phyloP scores from a whole-genome alignment of 2,113 vertebrate species.

The Casuarius casuarius region DNA sequence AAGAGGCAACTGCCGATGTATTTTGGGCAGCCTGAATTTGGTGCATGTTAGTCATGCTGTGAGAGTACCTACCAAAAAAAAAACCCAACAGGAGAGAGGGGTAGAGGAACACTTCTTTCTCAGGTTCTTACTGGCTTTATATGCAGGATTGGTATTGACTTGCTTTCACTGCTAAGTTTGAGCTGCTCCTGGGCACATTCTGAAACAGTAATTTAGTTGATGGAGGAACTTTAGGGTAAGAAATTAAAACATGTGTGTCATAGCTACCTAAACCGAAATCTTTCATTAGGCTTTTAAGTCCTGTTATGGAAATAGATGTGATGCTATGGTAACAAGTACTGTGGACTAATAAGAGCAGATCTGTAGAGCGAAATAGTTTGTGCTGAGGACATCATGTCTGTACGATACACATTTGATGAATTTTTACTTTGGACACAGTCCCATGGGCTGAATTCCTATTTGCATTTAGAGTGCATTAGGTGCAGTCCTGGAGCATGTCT shows the following conservation, averaged over 20 bases:
- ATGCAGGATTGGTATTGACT: not conserved
- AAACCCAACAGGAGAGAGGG: not conserved
- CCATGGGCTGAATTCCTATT: not conserved
- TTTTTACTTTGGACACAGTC: not conserved
- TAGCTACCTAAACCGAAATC: not conserved
- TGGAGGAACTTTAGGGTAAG: not conserved
- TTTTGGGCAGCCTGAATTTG: not conserved
- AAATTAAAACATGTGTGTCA: not conserved
- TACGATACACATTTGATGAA: not conserved
- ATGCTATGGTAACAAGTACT: not conserved
- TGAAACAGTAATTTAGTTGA: not conserved
- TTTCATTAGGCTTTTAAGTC: not conserved
- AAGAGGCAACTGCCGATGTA: not conserved
- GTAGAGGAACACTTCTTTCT: not conserved
- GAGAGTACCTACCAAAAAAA: not conserved
- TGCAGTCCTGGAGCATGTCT: not conserved
- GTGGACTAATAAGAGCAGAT: not conserved
- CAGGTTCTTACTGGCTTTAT: not conserved
- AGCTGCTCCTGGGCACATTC: not conserved
- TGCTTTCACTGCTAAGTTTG: too few relatives aligned
- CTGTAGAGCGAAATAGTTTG: not conserved
- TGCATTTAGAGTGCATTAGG: slow-evolving; percentile 8
- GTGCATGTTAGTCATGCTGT: not conserved
- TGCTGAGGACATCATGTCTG: not conserved
- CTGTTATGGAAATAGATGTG: not conserved